Percentiles rank a stretch among this genome's conserved stretches.
phyloP scores from a whole-genome alignment of 2,888 invertebrate species.

The Patella ulyssiponensis region DNA sequence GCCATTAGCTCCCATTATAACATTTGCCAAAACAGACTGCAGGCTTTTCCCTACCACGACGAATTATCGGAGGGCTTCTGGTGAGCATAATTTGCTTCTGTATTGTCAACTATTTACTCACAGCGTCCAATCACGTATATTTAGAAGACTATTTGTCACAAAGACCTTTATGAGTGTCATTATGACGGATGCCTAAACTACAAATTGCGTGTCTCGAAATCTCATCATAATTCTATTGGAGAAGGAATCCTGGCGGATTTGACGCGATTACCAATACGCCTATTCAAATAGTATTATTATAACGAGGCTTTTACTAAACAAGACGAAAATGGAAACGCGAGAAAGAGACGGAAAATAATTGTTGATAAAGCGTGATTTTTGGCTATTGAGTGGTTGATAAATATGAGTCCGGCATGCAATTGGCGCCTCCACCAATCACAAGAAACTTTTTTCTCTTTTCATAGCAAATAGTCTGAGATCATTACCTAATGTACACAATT shows the following conservation, averaged over 20 bases:
- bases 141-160: conserved; percentile 24
- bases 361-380: conserved; percentile 24
- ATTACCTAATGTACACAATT: conserved; percentile 12
- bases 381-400: conserved; percentile 27
- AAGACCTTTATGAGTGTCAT: conserved; percentile 21
- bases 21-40: conserved; percentile 31
- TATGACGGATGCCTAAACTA: conserved; percentile 4
- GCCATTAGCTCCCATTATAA: conserved; percentile 40
- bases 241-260: conserved; percentile 2
- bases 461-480: background rate
- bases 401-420: conserved; percentile 23
- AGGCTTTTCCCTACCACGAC: conserved; percentile 20
- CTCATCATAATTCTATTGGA: conserved; percentile 7
- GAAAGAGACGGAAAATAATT: conserved; percentile 11
- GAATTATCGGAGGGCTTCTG: conserved; percentile 14
- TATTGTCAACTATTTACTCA: conserved; percentile 27
- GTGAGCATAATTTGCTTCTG: conserved; percentile 15
- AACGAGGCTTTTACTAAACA: conserved; percentile 12
- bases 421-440: conserved; percentile 18
- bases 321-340: conserved; percentile 9
- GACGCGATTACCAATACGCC: conserved; percentile 7
- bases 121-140: conserved; percentile 24
- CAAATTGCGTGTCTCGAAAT: conserved; percentile 11
- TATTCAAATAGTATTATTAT: conserved; percentile 11
- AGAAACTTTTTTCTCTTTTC: conserved; percentile 13